Base-by-base conservation (phyloP, 2,113 vertebrate species). In the Etheostoma cragini region DNA sequence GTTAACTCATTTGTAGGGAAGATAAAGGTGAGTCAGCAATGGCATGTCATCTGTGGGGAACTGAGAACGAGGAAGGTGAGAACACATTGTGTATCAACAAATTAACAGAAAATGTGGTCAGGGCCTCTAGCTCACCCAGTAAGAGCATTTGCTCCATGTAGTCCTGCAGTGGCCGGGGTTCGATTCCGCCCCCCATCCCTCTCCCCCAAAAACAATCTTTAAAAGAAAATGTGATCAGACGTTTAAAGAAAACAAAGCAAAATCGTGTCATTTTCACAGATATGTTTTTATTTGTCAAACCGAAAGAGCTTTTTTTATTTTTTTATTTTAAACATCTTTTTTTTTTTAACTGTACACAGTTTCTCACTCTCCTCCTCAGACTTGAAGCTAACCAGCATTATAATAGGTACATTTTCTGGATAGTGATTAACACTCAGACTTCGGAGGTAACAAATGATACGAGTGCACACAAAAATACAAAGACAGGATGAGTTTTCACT, bases 211-310 rank as follows among this genome's bases (percentile, higher is more conserved):
- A 30, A 30, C 1, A 30, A 30, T 30, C 30, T 66, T 56, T 3
- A 60, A 69, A 1, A 74, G 3, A 57, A 49, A 1, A 46, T 4
- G 8, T 19, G 8, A 80, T 69, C 6, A 72, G 17, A 60, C 22
- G 50, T 50, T 30, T 38, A 19, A 80, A 84, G 21, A 78, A 80
- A 76, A 68, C 49, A 79, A 76, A 74, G 24, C 45, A 71, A n/a
- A n/a, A 65, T 5, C 35, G 22, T 1, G 19, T 60, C 8, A 67
- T 80, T 92, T 91, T 95, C 93, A 95, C 94, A 94, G 88, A 94
- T 89, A 94, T 92, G 49, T 88, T 93, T 95, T 96, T 96, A 95
- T 95, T 95, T 91, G 90, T 93, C 93, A 94, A 95, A 95, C 91
- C 90, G 87, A 95, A 93, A 91, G 88, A 94, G 90, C 77, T 89